Evolutionary conservation across 2,113 vertebrate genomes (phyloP).

Genomic region (Sceloporus tristichus): DNA sequence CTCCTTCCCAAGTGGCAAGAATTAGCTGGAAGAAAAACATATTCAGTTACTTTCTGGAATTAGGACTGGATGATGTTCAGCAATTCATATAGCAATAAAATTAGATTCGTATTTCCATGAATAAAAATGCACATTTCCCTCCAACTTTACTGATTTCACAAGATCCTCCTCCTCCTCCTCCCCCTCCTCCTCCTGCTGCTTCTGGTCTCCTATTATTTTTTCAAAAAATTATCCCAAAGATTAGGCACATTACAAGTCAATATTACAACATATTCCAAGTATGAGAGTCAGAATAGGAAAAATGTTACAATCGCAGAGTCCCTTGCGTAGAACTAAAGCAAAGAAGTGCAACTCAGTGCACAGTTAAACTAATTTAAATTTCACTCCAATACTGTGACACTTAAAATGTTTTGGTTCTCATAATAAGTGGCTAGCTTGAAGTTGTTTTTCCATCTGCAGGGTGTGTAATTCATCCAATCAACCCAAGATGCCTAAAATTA

Average conservation of each 20-base stretch:
- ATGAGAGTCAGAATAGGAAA: not conserved
- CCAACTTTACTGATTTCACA: not conserved
- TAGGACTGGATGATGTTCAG: not conserved
- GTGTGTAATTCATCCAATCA: not conserved
- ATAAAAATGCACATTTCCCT: not conserved
- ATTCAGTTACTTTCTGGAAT: accelerated
- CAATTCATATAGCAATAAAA: not conserved
- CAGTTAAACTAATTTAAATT: not conserved
- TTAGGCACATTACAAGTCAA: too few species aligned
- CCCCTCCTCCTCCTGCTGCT: too few species aligned
- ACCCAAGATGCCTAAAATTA: not conserved
- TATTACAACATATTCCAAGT: not conserved
- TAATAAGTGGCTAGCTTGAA: not conserved
- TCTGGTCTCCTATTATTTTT: not conserved
- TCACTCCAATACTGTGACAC: not conserved
- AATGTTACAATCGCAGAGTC: too few species aligned
- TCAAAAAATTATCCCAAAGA: not conserved
- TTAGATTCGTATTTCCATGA: not conserved
- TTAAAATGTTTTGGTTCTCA: not conserved
- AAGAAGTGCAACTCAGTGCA: not conserved
- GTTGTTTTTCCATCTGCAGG: not conserved
- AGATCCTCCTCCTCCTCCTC: not conserved
- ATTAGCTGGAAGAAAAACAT: conserved; percentile 78
- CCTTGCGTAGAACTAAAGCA: not conserved
- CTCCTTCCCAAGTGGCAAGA: conserved; percentile 84